Evolutionary conservation across 2,888 invertebrate genomes (phyloP), one percentile per base, ranked within the genome.

Genomic region (Drosophila paranaensis): DNA sequence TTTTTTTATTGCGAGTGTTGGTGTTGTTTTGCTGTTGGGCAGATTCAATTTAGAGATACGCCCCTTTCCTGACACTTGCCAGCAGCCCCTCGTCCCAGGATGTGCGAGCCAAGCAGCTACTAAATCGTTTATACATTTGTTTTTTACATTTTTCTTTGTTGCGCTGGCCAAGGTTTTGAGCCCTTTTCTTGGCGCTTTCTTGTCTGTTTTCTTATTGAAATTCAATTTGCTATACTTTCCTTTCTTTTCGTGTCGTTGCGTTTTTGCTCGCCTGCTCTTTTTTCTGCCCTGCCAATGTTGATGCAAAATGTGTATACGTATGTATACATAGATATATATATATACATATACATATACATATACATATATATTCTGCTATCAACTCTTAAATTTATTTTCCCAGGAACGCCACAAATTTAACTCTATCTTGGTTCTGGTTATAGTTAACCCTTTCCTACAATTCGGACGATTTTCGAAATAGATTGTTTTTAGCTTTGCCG

Each of bases 51-150:
- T 85, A 72, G 75, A 63, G 69, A 68, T 56, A 78, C 60, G 70
- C 85, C 68, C 63, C 61, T 42, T 63, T 58, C 68, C 80, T 71
- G 78, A 88, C 80, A 89, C 86, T 86, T 88, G 90, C 90, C 86
- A 67, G 78, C 88, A 89, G 88, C 79, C 81, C 77, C 85, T 88
- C 81, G 60, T 61, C 60, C 62, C 58, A 63, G 67, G 67, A 79
- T 74, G 71, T 73, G 86, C 63, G 71, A 79, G 71, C 71, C 60
- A 88, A 79, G 71, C 70, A 78, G 69, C 71, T 82, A 88, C 88
- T 86, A 89, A 89, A 89, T 89, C 88, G 88, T 83, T 86, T 84
- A 71, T 88, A 88, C 80, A 89, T 88, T 85, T 86, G 80, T 78
- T 89, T 89, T 89, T 78, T 73, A 70, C 74, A 77, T 76, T 72